Evolutionary conservation across 2,888 invertebrate genomes (phyloP), one percentile per base, ranked within the genome.

Genomic region (Agapostemon virescens): DNA sequence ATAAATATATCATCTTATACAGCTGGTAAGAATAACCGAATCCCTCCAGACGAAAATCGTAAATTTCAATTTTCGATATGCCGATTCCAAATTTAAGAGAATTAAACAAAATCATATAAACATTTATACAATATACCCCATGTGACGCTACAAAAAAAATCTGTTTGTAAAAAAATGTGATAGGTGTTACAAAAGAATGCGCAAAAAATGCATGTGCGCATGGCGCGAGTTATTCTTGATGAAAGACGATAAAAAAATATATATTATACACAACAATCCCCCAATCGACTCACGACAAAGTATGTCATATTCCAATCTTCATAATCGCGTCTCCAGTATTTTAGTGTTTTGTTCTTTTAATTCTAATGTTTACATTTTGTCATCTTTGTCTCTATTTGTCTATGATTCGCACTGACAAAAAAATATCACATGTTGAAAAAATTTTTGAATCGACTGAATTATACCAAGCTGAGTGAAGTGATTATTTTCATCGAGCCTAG

Each of bases 261-360:
- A 86, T 84, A 84, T 85, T 79, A 64, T 82, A 82, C 73, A 85
- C 70, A 84, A 86, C 72, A 84, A 84, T 73, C 76, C 74, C 69
- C 52, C 77, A 81, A 83, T 42, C 40, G 74, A 66, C 67, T 83
- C 69, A 52, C 72, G 68, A 61, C 42, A 72, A 52, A 71, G 26
- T 45, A 45, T 26, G 30, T 76, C 63, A 30, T 68, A 15, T 69
- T 23, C n/a, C 15, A 67, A 55, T 15, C 67, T 55, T 17, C 20
- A 26, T 23, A 20, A 64, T 63, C 42, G 36, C 1, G 42, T 42
- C 15, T 42, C 55, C 55, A 23, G 15, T 33, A 3, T 61, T 77
- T 69, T 33, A 33, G 3, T 58, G 9, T 40, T 20, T 26, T 23
- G 30, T 38, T 17, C 9, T n/a, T 63, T 63, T 36, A n/a, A n/a